A percentile compares a stretch with the other conserved stretches of the same genome.
Conservation (phyloP, 1,140 invertebrate species). For the Leptoteleia sp. region DNA sequence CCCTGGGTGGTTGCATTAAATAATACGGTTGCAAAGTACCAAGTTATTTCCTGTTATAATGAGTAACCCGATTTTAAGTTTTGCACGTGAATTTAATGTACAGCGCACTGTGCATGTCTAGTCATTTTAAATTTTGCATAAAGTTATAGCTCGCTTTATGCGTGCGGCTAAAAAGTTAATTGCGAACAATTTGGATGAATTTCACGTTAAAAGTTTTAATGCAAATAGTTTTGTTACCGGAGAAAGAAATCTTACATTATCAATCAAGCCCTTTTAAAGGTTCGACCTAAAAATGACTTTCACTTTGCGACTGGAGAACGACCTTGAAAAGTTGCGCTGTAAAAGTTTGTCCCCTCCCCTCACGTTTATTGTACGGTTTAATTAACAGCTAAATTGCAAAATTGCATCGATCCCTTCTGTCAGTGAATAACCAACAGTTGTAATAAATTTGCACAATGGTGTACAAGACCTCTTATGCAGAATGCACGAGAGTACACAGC, state of each 20-base stretch:
- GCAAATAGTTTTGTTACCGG: too few species aligned
- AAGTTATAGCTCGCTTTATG: slow-evolving; percentile 37
- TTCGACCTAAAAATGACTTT: too few species aligned
- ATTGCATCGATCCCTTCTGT: slow-evolving; percentile 16
- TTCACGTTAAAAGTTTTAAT: too few species aligned
- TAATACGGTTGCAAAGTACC: slow-evolving; percentile 29
- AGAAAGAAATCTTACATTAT: too few species aligned
- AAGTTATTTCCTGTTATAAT: slow-evolving; percentile 51
- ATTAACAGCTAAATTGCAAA: slow-evolving; percentile 15
- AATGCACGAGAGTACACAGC: slow-evolving; percentile 34
- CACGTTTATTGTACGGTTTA: not conserved
- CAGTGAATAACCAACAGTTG: slow-evolving; percentile 15
- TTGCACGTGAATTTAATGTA: slow-evolving; percentile 40
- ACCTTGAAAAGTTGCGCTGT: too few species aligned
- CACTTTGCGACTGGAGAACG: too few species aligned
- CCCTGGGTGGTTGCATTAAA: slow-evolving; percentile 25
- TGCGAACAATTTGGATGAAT: slow-evolving; percentile 21
- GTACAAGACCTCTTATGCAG: slow-evolving; percentile 36
- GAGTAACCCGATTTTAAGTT: slow-evolving; percentile 58
- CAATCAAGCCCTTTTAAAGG: too few species aligned
- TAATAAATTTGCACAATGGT: slow-evolving; percentile 30
- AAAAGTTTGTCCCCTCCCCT: too few species aligned
- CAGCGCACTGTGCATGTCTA: slow-evolving; percentile 40
- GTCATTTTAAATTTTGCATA: slow-evolving; percentile 52
- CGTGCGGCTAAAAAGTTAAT: slow-evolving; percentile 29